phyloP scores from a whole-genome alignment of 2,113 vertebrate genomes.

The Sterrhoptilus dennistouni region DNA sequence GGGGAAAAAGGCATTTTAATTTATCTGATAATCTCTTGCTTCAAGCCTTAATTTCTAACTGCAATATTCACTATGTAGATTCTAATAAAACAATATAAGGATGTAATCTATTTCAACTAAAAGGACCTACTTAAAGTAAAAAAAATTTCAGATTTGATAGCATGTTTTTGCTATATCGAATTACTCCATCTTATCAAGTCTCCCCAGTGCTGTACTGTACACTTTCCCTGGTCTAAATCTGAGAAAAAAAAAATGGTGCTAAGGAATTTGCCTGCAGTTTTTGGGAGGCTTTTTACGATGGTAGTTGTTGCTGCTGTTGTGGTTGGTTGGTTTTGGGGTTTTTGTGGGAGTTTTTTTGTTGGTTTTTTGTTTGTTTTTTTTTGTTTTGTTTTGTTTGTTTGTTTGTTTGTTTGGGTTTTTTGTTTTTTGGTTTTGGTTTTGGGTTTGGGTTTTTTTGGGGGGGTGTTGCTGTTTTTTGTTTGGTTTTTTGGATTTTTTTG shows the following conservation, averaged over 20 bases:
- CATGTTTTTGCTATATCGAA: background rate
- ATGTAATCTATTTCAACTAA: background rate
- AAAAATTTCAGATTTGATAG: background rate
- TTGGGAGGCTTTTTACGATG: fast-evolving
- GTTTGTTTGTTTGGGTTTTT: too few species aligned
- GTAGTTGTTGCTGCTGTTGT: background rate
- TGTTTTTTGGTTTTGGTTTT: background rate
- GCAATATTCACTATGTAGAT: background rate
- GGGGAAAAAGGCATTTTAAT: background rate
- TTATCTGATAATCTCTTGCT: background rate
- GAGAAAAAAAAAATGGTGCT: background rate
- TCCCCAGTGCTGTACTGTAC: background rate
- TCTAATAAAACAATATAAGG: background rate
- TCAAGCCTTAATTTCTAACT: background rate
- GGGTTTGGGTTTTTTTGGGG: too few species aligned
- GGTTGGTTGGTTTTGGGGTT: background rate
- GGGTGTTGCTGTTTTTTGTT: too few species aligned
- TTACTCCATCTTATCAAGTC: background rate
- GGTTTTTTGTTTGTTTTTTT: background rate
- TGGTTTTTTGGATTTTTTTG: background rate
- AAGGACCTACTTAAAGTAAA: background rate
- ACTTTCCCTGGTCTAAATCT: background rate
- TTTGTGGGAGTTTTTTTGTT: background rate
- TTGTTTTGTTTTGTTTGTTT: background rate
- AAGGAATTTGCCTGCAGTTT: background rate